A percentile compares a stretch with the other conserved stretches of the same genome.
phyloP scores from a whole-genome alignment of 2,888 invertebrate species.

The Nipponacmea schrenckii region DNA sequence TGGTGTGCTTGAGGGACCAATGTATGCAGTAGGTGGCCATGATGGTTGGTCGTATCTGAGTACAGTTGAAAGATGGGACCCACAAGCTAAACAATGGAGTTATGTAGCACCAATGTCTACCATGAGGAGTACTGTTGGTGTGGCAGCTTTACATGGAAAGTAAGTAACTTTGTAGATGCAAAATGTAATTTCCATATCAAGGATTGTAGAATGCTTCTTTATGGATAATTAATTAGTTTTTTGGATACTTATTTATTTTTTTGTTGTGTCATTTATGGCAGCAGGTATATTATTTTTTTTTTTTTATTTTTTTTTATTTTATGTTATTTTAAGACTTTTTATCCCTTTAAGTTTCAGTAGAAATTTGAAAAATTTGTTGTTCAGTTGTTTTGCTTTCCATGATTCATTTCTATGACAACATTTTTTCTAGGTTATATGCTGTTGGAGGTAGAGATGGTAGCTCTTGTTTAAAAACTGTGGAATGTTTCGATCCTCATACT shows the following conservation, averaged over 20 bases:
- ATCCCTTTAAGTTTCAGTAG: too few species aligned
- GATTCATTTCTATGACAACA: too few species aligned
- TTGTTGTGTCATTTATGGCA: too few species aligned
- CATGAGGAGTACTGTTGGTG: constrained; percentile 89
- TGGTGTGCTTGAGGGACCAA: constrained; percentile 80
- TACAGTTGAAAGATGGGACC: constrained; percentile 94
- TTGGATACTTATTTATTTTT: too few species aligned
- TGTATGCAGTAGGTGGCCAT: constrained; percentile 95
- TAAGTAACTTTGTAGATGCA: constrained; percentile 51
- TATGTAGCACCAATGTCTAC: constrained; percentile 90
- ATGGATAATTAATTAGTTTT: too few species aligned
- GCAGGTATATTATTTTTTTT: too few species aligned
- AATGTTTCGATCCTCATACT: constrained; percentile 84
- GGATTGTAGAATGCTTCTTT: too few species aligned
- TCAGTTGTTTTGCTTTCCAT: background rate
- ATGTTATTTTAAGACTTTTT: too few species aligned
- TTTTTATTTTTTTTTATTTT: too few species aligned
- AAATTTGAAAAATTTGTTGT: too few species aligned
- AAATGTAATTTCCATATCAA: too few species aligned
- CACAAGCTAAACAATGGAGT: constrained; percentile 87
- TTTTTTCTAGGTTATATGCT: constrained; percentile 78
- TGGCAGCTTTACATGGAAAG: constrained; percentile 84
- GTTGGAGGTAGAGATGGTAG: constrained; percentile 93
- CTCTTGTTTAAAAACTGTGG: constrained; percentile 88
- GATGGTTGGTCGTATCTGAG: constrained; percentile 96